Evolutionary conservation across 2,888 invertebrate genomes (phyloP).

Genomic region (Drosophila cognata): DNA sequence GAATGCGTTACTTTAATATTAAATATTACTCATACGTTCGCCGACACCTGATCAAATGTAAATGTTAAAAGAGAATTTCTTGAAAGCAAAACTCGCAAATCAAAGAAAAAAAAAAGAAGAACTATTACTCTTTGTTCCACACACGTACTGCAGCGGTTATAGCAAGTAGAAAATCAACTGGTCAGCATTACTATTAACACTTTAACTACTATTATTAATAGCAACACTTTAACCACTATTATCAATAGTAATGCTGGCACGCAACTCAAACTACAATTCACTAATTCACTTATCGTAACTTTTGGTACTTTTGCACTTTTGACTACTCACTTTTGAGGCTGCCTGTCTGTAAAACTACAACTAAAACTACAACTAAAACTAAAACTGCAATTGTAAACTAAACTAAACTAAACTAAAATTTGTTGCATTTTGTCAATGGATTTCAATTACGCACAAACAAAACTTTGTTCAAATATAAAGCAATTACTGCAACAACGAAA

Average conservation of each 20-base stretch:
- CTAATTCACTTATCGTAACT: conserved; percentile 37
- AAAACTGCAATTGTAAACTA: conserved; percentile 16
- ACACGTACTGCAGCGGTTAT: conserved; percentile 48
- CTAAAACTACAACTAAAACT: conserved; percentile 6
- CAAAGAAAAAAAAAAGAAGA: conserved; percentile 10
- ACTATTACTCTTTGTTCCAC: conserved; percentile 58
- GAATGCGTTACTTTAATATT: conserved; percentile 50
- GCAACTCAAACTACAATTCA: conserved; percentile 47
- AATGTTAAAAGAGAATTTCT: conserved; percentile 24
- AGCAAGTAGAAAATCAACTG: conserved; percentile 24
- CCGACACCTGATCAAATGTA: conserved; percentile 30
- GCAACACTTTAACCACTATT: background rate
- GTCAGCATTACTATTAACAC: conserved; percentile 4
- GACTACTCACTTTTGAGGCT: conserved; percentile 42
- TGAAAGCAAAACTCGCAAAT: conserved; percentile 15
- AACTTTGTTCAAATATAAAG: conserved; percentile 81
- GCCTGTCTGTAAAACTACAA: conserved; percentile 35
- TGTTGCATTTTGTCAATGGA: conserved; percentile 79
- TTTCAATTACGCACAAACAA: conserved; percentile 57
- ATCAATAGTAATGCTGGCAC: conserved; percentile 25
- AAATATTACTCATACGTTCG: conserved; percentile 46
- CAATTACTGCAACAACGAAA: conserved; percentile 75
- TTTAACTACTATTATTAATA: background rate
- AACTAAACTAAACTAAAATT: conserved; percentile 47
- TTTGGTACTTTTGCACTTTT: conserved; percentile 58